phyloP scores from a whole-genome alignment of 2,113 vertebrate genomes.

The Solea senegalensis region DNA sequence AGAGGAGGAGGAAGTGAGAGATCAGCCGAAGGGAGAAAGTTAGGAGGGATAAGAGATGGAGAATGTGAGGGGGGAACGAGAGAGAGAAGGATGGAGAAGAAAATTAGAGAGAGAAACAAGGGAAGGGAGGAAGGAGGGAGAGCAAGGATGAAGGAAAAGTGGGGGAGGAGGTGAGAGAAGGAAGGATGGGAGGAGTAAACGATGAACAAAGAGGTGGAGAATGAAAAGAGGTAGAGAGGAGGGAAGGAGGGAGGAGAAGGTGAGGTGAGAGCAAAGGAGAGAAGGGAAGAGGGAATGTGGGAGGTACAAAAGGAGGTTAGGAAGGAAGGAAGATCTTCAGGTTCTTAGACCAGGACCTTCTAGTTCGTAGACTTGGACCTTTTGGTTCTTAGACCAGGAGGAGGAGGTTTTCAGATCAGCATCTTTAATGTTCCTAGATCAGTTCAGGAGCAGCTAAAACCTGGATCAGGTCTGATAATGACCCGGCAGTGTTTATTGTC shows the following conservation, averaged over 20 bases:
- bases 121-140: background rate
- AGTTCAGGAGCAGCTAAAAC: background rate
- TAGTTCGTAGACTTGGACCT: no score
- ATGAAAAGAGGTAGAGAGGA: background rate
- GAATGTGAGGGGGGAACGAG: background rate
- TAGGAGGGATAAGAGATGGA: background rate
- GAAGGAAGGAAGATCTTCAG: background rate
- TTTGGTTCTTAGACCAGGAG: no score
- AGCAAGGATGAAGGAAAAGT: background rate
- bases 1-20: background rate
- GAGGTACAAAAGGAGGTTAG: background rate
- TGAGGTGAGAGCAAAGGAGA: background rate
- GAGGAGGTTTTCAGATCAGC: no score
- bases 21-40: constrained; percentile 11
- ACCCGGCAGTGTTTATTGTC: constrained; percentile 6
- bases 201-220: background rate
- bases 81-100: background rate
- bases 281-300: background rate
- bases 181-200: background rate
- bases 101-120: background rate
- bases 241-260: background rate
- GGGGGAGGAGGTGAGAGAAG: background rate
- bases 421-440: no score
- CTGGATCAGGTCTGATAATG: background rate
- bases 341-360: no score